A percentile compares a stretch with the other conserved stretches of the same genome.
These are phyloP conservation scores for Tragelaphus scriptus DNA, from an alignment of 2,113 vertebrate genomes.

Conservation along the genomic window DNA sequence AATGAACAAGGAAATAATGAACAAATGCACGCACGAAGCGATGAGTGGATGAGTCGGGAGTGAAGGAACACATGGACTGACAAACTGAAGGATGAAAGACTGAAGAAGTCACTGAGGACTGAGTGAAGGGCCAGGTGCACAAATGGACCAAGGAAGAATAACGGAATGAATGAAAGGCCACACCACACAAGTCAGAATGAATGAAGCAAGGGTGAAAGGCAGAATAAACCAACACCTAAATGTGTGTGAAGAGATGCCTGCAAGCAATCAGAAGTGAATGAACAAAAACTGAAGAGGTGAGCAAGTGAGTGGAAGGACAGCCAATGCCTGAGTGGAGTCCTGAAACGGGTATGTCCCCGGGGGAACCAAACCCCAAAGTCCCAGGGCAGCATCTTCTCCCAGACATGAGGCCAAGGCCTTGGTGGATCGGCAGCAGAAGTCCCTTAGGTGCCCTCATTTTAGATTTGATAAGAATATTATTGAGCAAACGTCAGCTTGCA, in stretches of 20 bases:
- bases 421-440: neutral
- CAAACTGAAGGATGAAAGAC: neutral
- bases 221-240: too few relatives aligned
- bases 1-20: neutral
- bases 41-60: too few relatives aligned
- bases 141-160: rapidly evolving
- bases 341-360: rapidly evolving
- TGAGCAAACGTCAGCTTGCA: conserved; percentile 47
- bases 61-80: neutral
- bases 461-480: conserved; percentile 31
- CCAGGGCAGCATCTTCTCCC: neutral
- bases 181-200: neutral
- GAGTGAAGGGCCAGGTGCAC: rapidly evolving
- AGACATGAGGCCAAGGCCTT: neutral
- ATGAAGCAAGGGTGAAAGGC: rapidly evolving
- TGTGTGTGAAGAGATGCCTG: neutral
- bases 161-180: neutral
- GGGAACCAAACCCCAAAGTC: neutral
- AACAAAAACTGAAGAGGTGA: neutral
- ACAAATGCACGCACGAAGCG: rapidly evolving
- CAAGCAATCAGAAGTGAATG: neutral
- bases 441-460: neutral
- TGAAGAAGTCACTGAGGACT: neutral
- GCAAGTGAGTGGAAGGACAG: rapidly evolving
- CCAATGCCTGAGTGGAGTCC: rapidly evolving